Evolutionary conservation across 2,888 invertebrate species (phyloP).

Genomic region (Hartigia nigra): DNA sequence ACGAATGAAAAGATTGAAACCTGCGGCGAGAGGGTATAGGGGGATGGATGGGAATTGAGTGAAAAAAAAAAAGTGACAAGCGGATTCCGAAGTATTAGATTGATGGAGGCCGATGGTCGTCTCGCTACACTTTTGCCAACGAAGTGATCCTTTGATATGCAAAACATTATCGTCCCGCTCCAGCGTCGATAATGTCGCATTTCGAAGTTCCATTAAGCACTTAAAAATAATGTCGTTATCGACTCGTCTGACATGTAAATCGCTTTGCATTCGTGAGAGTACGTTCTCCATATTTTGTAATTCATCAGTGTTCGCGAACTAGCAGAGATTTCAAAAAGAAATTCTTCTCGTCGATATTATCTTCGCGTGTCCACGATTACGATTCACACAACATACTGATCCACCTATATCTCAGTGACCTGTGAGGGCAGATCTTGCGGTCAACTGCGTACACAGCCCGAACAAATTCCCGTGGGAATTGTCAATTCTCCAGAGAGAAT

Average conservation of each 20-base stretch:
- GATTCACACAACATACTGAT: not conserved
- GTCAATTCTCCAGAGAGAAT: not conserved
- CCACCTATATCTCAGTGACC: not conserved
- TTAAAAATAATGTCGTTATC: slow-evolving; percentile 55
- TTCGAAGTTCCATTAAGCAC: slow-evolving; percentile 59
- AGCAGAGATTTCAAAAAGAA: not conserved
- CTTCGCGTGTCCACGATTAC: not conserved
- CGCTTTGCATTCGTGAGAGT: slow-evolving; percentile 30
- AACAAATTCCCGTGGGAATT: not conserved
- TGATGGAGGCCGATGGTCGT: slow-evolving; percentile 20
- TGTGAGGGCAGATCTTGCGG: not conserved
- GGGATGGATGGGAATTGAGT: not conserved
- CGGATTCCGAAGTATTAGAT: slow-evolving; percentile 18
- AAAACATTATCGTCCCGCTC: slow-evolving; percentile 45
- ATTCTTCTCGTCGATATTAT: not conserved
- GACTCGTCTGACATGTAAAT: slow-evolving; percentile 48
- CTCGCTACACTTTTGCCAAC: slow-evolving; percentile 16
- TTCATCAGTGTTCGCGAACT: not conserved
- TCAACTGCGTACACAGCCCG: not conserved
- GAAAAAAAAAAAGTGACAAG: slow-evolving; percentile 10
- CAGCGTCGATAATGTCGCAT: slow-evolving; percentile 51
- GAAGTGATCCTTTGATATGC: slow-evolving; percentile 53
- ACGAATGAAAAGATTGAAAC: not conserved
- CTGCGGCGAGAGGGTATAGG: not conserved
- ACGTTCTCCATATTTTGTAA: not conserved